Conservation (phyloP, 1,140 invertebrate species). For the Drosophila suzukii region DNA sequence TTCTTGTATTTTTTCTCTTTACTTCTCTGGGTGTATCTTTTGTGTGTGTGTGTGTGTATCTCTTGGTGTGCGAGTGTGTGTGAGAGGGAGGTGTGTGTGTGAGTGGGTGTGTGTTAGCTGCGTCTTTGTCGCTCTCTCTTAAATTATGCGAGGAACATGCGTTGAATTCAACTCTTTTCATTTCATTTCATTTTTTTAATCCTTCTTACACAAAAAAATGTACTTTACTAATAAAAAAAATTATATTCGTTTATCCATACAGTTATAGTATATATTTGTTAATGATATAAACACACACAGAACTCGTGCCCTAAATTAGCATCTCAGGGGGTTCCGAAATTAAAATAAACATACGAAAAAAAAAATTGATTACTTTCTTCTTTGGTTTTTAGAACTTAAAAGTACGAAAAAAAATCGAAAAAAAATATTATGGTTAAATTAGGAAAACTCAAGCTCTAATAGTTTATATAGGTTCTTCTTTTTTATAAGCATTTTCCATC, state of each 20-base stretch:
- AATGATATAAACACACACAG: slow-evolving; percentile 43
- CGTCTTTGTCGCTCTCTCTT: slow-evolving; percentile 69
- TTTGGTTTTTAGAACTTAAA: slow-evolving; percentile 80
- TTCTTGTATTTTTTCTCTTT: slow-evolving; percentile 11
- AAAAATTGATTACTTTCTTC: slow-evolving; percentile 66
- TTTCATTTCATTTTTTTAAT: slow-evolving; percentile 3
- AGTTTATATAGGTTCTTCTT: slow-evolving; percentile 1
- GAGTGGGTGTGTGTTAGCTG: slow-evolving; percentile 46
- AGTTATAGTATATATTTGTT: slow-evolving; percentile 19
- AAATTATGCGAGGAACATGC: slow-evolving; percentile 81
- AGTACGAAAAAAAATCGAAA: slow-evolving; percentile 54
- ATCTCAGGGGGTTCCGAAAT: slow-evolving; percentile 26
- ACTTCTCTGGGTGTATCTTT: slow-evolving; percentile 9
- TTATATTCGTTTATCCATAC: slow-evolving; percentile 31
- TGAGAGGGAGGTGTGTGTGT: neutral
- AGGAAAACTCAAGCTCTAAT: slow-evolving; percentile 26
- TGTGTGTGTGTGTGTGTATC: slow-evolving; percentile 4
- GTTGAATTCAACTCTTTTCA: slow-evolving; percentile 66
- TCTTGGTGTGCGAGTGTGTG: neutral
- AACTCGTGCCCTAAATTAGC: slow-evolving; percentile 42
- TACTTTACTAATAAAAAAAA: slow-evolving; percentile 40
- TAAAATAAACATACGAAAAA: slow-evolving; percentile 44
- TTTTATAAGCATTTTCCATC: slow-evolving; percentile 35
- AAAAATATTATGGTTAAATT: slow-evolving; percentile 37
- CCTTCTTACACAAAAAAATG: slow-evolving; percentile 34